Evolutionary conservation across 2,797 vertebrate species (phyloP), one percentile per base, ranked within the genome.

Genomic region (Nasua narica): DNA sequence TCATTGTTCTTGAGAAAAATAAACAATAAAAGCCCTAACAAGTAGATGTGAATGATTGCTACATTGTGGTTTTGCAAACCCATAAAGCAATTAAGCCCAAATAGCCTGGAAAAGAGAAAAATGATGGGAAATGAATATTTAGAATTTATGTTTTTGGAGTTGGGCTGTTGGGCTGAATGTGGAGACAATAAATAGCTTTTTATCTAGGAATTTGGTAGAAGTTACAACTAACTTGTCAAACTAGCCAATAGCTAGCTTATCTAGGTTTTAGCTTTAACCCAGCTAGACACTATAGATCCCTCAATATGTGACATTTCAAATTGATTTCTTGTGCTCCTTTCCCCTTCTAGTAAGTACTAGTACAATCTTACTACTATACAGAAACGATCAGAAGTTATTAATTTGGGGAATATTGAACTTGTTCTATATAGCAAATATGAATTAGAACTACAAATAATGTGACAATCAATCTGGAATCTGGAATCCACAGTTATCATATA

Each of bases 241-340:
- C 19, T 70, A 82, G 29, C 5, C 11, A 48, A 35, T 46, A 86
- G 8, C 8, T 46, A 86, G 8, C 8, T 32, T 40, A 82, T 37
- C 43, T 21, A 25, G n/a, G 29, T 4, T 70, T 96, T 76, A 56
- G 7, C 14, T 76, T 58, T 92, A 96, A 65, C 13, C 37, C n/a
- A 58, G 1, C 8, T 52, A 37, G 46, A 87, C 6, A 5, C 37
- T 70, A 35, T n/a, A 32, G 46, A 19, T 70, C 5, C 2, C 12
- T 90, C 48, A 81, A 37, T 25, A 90, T 56, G n/a, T 85, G 37
- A 88, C 35, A 87, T 85, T 94, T 95, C 52, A 91, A 90, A 76
- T 4, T 14, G 43, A 7, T 62, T 69, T 67, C 90, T 54, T 27
- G 27, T 56, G 3, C 78, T 77, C 18, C 6, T 18, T 25, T 87